Percentiles rank a stretch among this genome's conserved stretches.
Evolutionary conservation across 1,140 invertebrate genomes (phyloP).

Genomic region (Megathymus violae): DNA sequence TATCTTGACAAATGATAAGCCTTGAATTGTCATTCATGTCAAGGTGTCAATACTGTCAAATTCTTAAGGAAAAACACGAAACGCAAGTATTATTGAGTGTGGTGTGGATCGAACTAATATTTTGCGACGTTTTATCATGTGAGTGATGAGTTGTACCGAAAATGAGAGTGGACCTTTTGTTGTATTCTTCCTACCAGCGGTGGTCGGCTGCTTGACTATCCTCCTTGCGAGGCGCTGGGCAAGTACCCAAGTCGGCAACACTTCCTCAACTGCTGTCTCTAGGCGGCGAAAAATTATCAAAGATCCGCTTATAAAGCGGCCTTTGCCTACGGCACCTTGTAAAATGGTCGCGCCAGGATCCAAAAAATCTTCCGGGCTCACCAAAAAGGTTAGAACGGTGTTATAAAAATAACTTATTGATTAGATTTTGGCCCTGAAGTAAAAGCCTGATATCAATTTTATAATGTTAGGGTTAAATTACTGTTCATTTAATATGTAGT

Average conservation of each 20-base stretch:
- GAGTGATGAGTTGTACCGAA: constrained; percentile 84
- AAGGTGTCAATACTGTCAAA: too few relatives aligned
- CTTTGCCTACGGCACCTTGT: constrained; percentile 63
- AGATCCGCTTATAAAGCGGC: constrained; percentile 77
- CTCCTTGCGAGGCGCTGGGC: constrained; percentile 79
- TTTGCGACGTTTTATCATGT: constrained; percentile 78
- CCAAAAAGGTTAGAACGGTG: constrained; percentile 63
- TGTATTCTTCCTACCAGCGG: constrained; percentile 81
- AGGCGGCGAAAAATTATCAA: constrained; percentile 80
- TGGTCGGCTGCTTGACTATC: constrained; percentile 80
- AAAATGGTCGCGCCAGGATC: constrained; percentile 72
- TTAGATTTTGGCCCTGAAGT: too few relatives aligned
- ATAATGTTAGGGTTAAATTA: too few relatives aligned
- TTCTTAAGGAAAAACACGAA: too few relatives aligned
- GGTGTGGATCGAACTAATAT: constrained; percentile 48
- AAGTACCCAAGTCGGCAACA: constrained; percentile 71
- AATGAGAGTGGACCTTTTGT: constrained; percentile 83
- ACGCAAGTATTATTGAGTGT: constrained; percentile 33
- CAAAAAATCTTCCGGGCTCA: constrained; percentile 57
- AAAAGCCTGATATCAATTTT: too few relatives aligned
- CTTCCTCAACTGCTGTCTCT: constrained; percentile 77
- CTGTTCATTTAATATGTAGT: too few relatives aligned
- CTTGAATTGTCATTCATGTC: too few relatives aligned
- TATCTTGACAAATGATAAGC: too few relatives aligned
- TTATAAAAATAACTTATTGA: too few relatives aligned